Conservation (phyloP, 2,888 invertebrate genomes). For the Rambutsinella grinnellia region DNA sequence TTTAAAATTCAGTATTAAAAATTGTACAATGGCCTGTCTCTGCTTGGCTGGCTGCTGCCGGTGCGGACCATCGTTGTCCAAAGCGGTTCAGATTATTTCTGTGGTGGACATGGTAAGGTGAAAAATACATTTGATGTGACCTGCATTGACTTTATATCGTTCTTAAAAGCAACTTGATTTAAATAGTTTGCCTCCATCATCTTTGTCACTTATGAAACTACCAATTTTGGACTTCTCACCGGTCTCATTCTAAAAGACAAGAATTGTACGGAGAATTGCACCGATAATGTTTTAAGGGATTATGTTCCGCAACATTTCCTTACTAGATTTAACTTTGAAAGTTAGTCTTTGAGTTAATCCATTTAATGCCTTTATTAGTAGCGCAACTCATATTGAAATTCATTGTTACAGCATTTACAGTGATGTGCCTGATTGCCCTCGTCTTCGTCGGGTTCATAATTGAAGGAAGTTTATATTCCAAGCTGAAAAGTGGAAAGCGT, state of each 20-base stretch:
- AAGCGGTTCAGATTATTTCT: conserved; percentile 21
- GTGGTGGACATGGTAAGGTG: conserved; percentile 43
- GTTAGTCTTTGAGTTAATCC: conserved; percentile 17
- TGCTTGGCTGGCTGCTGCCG: conserved; percentile 28
- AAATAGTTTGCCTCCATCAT: conserved; percentile 28
- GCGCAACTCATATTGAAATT: conserved; percentile 3
- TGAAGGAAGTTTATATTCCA: conserved; percentile 45
- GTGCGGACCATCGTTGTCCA: conserved; percentile 30
- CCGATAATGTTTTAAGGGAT: not conserved
- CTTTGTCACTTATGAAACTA: conserved; percentile 34
- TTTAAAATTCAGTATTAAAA: not conserved
- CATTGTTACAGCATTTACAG: conserved; percentile 35
- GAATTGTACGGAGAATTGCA: conserved; percentile 27
- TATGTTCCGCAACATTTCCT: conserved; percentile 18
- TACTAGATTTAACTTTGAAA: conserved; percentile 37
- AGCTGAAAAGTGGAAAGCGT: conserved; percentile 32
- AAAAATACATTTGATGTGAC: not conserved
- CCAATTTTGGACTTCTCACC: conserved; percentile 31
- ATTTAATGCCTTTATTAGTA: no score
- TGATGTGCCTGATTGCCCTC: conserved; percentile 22
- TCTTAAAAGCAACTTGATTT: not conserved
- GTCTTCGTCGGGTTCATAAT: conserved; percentile 44
- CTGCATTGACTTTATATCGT: conserved; percentile 1
- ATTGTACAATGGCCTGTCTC: not conserved
- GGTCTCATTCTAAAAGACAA: conserved; percentile 19